Evolutionary conservation across 2,888 invertebrate genomes (phyloP).

Genomic region (Dryomyza anilis): DNA sequence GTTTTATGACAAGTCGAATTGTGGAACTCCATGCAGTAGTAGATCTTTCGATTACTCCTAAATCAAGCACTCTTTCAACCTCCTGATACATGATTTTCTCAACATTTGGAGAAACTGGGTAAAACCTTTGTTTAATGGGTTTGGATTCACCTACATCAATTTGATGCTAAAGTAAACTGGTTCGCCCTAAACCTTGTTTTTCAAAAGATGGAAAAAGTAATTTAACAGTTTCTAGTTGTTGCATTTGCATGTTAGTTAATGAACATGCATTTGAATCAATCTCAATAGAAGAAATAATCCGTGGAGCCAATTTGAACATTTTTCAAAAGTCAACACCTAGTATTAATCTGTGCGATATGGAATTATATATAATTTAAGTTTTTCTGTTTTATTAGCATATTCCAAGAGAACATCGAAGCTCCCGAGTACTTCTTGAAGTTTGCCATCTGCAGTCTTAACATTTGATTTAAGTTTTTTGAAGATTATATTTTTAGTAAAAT

Average conservation of each 20-base stretch:
- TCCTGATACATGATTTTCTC: too few relatives aligned
- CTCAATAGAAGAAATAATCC: background rate
- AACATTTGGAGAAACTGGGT: too few relatives aligned
- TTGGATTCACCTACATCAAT: too few relatives aligned
- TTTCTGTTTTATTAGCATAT: background rate
- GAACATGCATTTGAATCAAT: background rate
- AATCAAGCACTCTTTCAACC: background rate
- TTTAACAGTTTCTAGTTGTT: background rate
- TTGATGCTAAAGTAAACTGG: background rate
- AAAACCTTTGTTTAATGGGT: too few relatives aligned
- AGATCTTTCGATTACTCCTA: background rate
- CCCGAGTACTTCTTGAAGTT: background rate
- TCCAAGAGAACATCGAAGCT: background rate
- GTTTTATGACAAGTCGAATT: conserved; percentile 24
- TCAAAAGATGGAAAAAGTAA: background rate
- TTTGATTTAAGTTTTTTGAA: background rate
- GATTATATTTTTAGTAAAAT: background rate
- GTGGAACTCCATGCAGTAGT: conserved; percentile 27
- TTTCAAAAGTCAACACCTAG: background rate
- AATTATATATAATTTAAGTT: background rate
- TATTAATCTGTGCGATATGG: background rate
- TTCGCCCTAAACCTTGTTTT: background rate
- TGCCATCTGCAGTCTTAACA: background rate
- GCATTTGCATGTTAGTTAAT: background rate
- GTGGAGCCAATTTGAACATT: background rate